Evolutionary conservation across 1,140 invertebrate species (phyloP).

Genomic region (Drosophila bifasciata): DNA sequence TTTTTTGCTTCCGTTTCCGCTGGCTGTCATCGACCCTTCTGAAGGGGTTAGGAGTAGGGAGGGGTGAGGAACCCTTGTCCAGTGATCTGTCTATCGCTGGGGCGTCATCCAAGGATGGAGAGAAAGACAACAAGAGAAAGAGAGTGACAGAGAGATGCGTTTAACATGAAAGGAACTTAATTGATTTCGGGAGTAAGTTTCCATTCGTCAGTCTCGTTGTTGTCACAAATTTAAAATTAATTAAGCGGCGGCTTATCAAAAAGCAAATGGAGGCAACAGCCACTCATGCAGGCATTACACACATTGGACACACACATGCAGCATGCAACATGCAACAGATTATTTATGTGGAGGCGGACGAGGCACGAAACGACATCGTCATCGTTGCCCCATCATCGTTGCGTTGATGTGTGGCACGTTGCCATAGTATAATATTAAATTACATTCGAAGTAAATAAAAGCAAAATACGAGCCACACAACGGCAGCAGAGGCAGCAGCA

Average conservation of each 20-base stretch:
- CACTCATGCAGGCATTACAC: neutral
- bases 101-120: constrained; percentile 11
- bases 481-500: neutral
- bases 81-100: constrained; percentile 51
- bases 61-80: constrained; percentile 17
- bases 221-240: constrained; percentile 71
- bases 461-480: constrained; percentile 11
- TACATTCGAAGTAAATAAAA: constrained; percentile 65
- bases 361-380: constrained; percentile 29
- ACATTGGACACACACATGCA: constrained; percentile 27
- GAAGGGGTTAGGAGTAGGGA: neutral
- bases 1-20: constrained; percentile 19
- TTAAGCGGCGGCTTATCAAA: constrained; percentile 64
- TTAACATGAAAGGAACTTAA: constrained; percentile 77
- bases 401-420: constrained; percentile 13
- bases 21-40: constrained; percentile 71
- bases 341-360: constrained; percentile 60
- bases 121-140: too few relatives aligned
- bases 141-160: constrained; percentile 48
- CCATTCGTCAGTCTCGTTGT: constrained; percentile 44
- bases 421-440: constrained; percentile 67
- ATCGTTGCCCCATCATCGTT: constrained; percentile 10
- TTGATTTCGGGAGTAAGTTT: constrained; percentile 64
- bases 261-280: constrained; percentile 48
- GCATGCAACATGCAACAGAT: constrained; percentile 54